Evolutionary conservation across 2,797 vertebrate species (phyloP).

Genomic region (Hydrocynus forskahlii): DNA sequence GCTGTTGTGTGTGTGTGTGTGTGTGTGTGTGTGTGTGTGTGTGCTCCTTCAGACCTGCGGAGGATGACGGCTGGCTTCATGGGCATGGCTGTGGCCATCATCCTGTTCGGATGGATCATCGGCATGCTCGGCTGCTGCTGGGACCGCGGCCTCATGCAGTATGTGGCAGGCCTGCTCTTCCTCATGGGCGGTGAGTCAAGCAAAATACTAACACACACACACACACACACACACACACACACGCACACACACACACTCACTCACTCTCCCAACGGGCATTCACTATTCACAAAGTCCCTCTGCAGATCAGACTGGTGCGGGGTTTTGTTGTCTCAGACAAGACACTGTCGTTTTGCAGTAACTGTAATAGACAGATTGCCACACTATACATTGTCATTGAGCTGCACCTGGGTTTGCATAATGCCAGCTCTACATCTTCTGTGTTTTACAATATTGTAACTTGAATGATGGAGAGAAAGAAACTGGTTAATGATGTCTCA

Average conservation of each 20-base stretch:
- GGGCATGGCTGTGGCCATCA: conserved; percentile 99
- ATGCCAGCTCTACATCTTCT: background rate
- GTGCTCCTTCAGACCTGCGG: conserved; percentile 84
- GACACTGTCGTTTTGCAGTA: background rate
- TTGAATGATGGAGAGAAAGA: no score
- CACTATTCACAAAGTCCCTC: no score
- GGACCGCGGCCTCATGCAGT: conserved; percentile 99
- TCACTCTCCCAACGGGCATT: no score
- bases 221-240: conserved; percentile 10
- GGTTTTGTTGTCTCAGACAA: background rate
- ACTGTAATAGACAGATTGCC: background rate
- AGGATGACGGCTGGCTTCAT: conserved; percentile 98
- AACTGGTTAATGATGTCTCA: no score
- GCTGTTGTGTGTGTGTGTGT: conserved; percentile 42
- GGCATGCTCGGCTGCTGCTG: conserved; percentile 97
- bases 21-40: conserved; percentile 51
- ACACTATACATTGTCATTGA: no score
- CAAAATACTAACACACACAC: background rate
- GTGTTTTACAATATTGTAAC: background rate
- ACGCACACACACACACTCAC: background rate
- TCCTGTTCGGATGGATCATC: conserved; percentile 96
- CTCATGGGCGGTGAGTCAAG: conserved; percentile 94
- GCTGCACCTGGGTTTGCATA: no score
- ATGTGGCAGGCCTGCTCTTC: conserved; percentile 97
- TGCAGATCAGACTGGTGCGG: no score